phyloP scores from a whole-genome alignment of 30 jellyfish, hydroid and myxozoan genomes.

The Cassiopea andromeda region DNA sequence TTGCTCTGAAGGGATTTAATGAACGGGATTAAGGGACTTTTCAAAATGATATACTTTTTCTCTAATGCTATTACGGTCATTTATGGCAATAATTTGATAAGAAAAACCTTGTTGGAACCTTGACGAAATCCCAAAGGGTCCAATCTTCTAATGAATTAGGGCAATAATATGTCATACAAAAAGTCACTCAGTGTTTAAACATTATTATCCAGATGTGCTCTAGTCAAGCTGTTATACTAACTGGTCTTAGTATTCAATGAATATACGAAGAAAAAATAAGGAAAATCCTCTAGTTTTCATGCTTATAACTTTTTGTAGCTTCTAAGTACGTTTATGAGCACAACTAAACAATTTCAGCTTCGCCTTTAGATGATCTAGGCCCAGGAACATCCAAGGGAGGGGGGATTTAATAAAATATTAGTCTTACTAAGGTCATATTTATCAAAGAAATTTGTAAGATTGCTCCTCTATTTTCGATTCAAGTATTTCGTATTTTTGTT shows the following conservation, averaged over 20 bases:
- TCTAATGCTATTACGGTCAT: background rate
- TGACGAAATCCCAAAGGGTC: too few relatives aligned
- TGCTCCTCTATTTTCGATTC: conserved; percentile 53
- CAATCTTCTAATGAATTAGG: background rate
- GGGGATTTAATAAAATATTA: background rate
- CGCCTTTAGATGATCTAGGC: too few relatives aligned
- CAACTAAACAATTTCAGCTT: too few relatives aligned
- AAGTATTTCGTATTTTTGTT: conserved; percentile 27
- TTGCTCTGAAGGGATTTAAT: conserved; percentile 24
- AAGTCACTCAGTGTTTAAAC: background rate
- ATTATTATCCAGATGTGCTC: background rate
- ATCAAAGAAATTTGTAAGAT: conserved; percentile 21
- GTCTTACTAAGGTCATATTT: background rate
- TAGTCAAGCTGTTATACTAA: background rate
- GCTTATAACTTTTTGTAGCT: too few relatives aligned
- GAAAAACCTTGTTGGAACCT: background rate
- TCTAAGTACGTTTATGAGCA: too few relatives aligned
- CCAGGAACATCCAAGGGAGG: background rate
- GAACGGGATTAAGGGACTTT: conserved; percentile 20
- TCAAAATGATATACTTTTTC: conserved; percentile 21
- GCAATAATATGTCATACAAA: background rate
- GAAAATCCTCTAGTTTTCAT: too few relatives aligned
- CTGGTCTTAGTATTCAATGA: background rate
- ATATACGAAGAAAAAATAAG: too few relatives aligned
- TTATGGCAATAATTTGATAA: background rate